A percentile compares a stretch with the other conserved stretches of the same genome.
Evolutionary conservation across 2,888 invertebrate genomes (phyloP).

Genomic region (Prosapia bicincta): DNA sequence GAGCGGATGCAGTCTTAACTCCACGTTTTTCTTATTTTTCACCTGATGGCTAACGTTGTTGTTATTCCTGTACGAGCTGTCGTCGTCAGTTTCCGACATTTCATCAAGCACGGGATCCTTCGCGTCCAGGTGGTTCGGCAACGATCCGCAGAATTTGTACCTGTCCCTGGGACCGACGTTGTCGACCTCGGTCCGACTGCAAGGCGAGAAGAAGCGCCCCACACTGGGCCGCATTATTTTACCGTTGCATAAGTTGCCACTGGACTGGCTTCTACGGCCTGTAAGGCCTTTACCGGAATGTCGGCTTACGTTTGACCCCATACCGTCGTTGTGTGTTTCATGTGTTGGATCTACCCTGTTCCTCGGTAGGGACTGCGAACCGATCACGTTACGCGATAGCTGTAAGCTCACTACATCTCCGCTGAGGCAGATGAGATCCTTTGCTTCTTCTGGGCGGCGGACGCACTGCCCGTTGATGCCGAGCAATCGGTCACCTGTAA

Average conservation of each 20-base stretch:
- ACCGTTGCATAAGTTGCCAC: slow-evolving; percentile 70
- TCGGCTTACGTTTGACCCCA: slow-evolving; percentile 78
- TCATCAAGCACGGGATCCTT: slow-evolving; percentile 52
- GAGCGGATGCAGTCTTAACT: slow-evolving; percentile 21
- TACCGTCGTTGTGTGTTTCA: slow-evolving; percentile 45
- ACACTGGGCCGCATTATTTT: slow-evolving; percentile 45
- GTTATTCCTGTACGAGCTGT: slow-evolving; percentile 34
- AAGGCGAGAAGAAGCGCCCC: slow-evolving; percentile 32
- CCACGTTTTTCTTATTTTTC: slow-evolving; percentile 16
- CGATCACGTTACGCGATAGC: slow-evolving; percentile 19
- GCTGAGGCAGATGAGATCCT: slow-evolving; percentile 27
- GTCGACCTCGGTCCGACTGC: slow-evolving; percentile 27
- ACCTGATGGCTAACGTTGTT: slow-evolving; percentile 32
- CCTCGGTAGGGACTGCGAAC: slow-evolving; percentile 16
- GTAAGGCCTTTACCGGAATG: slow-evolving; percentile 69
- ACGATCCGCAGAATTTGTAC: slow-evolving; percentile 55
- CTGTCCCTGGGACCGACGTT: slow-evolving; percentile 38
- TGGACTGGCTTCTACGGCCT: slow-evolving; percentile 68
- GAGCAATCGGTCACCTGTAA: slow-evolving; percentile 28
- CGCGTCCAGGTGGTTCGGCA: slow-evolving; percentile 68
- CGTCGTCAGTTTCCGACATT: slow-evolving; percentile 22
- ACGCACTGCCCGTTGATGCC: slow-evolving; percentile 23
- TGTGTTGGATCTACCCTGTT: background rate
- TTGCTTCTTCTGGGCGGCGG: slow-evolving; percentile 22
- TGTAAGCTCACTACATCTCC: slow-evolving; percentile 30